Percentiles rank a stretch among this genome's conserved stretches.
Evolutionary conservation across 2,113 vertebrate species (phyloP).

Genomic region (Ochotona curzoniae): DNA sequence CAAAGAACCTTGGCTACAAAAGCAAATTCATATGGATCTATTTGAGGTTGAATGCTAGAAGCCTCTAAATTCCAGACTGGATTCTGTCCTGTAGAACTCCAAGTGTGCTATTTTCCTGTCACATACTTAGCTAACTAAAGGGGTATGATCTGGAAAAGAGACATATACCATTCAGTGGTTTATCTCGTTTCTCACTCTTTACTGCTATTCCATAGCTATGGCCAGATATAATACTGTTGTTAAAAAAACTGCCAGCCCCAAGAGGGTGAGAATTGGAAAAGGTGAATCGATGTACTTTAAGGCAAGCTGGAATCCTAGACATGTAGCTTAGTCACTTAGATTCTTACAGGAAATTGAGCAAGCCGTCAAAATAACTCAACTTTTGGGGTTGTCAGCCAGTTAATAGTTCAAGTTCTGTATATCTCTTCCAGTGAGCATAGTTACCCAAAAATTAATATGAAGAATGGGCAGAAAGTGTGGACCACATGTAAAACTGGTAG

Average conservation of each 20-base stretch:
- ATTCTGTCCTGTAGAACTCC: background rate
- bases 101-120: conserved; percentile 33
- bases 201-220: background rate
- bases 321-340: background rate
- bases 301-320: background rate
- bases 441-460: background rate
- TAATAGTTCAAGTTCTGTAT: background rate
- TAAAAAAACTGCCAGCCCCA: background rate
- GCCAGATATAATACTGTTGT: background rate
- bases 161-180: background rate
- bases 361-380: background rate
- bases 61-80: conserved; percentile 21
- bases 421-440: background rate
- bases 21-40: background rate
- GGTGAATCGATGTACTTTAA: background rate
- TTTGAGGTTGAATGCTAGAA: background rate
- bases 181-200: conserved; percentile 18
- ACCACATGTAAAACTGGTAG: background rate
- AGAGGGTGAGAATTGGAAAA: background rate
- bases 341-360: background rate
- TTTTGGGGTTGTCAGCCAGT: background rate
- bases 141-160: background rate
- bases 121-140: background rate
- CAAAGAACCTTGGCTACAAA: background rate
- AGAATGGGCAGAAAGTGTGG: background rate